Evolutionary conservation across 2,113 vertebrate species (phyloP).

Genomic region (Pteronura brasiliensis): DNA sequence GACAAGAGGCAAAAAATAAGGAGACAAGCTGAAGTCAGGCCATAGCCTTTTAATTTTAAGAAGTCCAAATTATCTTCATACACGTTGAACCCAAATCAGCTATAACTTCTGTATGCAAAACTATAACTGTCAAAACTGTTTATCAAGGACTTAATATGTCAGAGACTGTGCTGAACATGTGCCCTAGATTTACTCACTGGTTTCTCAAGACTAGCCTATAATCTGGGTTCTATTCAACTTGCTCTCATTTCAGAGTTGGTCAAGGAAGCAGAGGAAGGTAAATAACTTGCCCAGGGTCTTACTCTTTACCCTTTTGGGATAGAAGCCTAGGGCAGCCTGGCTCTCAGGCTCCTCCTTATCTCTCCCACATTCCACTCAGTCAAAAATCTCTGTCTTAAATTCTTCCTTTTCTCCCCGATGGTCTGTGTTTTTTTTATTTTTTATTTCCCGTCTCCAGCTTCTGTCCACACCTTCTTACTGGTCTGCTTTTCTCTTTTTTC

Average conservation of each 20-base stretch:
- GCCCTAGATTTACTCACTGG: neutral
- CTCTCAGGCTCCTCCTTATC: neutral
- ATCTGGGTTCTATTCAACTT: neutral
- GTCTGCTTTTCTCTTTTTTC: neutral
- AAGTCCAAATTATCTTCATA: neutral
- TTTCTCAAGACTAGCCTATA: neutral
- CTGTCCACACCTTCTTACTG: neutral
- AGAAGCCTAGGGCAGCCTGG: too few relatives aligned
- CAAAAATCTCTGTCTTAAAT: neutral
- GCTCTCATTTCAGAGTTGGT: neutral
- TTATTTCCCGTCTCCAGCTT: neutral
- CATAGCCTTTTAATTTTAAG: neutral
- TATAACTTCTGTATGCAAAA: neutral
- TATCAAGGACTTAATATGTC: neutral
- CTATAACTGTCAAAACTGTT: neutral
- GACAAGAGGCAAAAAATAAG: neutral
- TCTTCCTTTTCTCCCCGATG: neutral
- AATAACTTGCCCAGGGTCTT: neutral
- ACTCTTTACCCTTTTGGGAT: neutral
- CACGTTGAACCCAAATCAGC: neutral
- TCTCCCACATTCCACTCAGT: neutral
- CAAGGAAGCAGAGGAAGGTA: neutral
- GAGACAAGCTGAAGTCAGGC: neutral
- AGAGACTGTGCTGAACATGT: neutral
- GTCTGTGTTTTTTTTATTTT: neutral